Percentiles rank a stretch among this genome's conserved stretches.
These are phyloP conservation scores for Therioaphis trifolii DNA, from an alignment of 2,888 invertebrate genomes.

Conservation along the genomic window DNA sequence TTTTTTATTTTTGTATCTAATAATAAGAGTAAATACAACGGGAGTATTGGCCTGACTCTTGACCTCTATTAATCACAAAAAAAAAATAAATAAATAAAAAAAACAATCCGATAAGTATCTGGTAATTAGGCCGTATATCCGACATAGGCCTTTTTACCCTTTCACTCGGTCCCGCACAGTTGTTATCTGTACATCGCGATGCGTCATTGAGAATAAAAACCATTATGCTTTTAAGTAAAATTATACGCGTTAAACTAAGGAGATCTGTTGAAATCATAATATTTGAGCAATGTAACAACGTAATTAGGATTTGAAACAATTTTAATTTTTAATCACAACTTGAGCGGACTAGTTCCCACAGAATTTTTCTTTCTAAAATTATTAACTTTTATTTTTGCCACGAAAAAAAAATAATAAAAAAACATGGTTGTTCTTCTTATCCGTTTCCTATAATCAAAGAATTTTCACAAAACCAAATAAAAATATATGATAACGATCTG, in stretches of 20 bases:
- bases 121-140: slow-evolving; percentile 39
- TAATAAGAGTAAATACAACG: slow-evolving; percentile 40
- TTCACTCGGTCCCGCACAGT: slow-evolving; percentile 29
- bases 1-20: slow-evolving; percentile 34
- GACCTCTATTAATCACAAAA: slow-evolving; percentile 48
- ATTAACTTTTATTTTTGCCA: background rate
- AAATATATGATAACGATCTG: slow-evolving; percentile 2
- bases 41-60: slow-evolving; percentile 48
- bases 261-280: background rate
- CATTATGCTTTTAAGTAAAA: slow-evolving; percentile 36
- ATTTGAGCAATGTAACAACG: background rate
- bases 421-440: background rate
- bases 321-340: background rate
- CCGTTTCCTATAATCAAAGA: slow-evolving; percentile 28
- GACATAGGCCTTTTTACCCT: slow-evolving; percentile 43
- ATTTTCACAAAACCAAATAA: slow-evolving; percentile 5
- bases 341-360: background rate
- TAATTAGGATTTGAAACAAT: background rate
- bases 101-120: slow-evolving; percentile 45
- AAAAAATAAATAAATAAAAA: slow-evolving; percentile 1
- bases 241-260: background rate
- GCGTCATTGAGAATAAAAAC: slow-evolving; percentile 40
- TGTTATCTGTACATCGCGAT: slow-evolving; percentile 43
- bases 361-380: background rate
- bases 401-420: background rate